Base-by-base conservation (phyloP, 30 jellyfish, hydroid and myxozoan genomes). In the Hydractinia echinata region DNA sequence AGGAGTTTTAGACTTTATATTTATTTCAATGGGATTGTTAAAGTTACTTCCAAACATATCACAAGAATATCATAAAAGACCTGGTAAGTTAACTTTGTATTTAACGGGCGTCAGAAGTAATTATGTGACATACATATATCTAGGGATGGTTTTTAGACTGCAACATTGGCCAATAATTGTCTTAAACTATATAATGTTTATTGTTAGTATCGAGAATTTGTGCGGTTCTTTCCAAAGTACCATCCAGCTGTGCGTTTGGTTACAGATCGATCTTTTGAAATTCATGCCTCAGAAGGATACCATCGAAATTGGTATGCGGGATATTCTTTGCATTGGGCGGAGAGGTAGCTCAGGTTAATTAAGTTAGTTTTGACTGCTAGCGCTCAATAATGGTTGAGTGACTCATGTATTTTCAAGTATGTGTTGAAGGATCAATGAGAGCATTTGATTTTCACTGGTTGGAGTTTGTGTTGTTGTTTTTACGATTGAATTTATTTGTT, bases 191-290 rank as follows among this genome's bases (percentile, higher is more conserved):
- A 6, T 10, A 9, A 54, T 70, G 60, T n/a, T 44, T 60, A 54
- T 58, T n/a, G 54, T 56, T 84, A 92, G 98, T 51, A 55, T 67
- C 54, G 74, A 14, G 95, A 87, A 50, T 92, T 86, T 76, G 92
- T 79, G 44, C 70, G 82, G 69, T 87, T n/a, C n/a, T 74, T 72
- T 92, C 98, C 5, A 83, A 79, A 55, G 89, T 86, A 13, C n/a
- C 98, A 92, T 64, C 98, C 98, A 15, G 98, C 96, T 18, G 89
- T 80, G 6, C 44, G 6, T 79, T n/a, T 86, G 98, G 98, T 14
- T 87, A 87, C 77, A 66, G 19, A 92, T 92, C 0, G 94, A 92
- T 76, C 89, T 96, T 14, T 83, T 50, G 39, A 92, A 92, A 68
- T 87, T 74, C 89, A 79, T 92, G 95, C 66, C 67, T 54, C 98